Conservation (phyloP, 2,113 vertebrate species). For the Cranoglanis bouderius region DNA sequence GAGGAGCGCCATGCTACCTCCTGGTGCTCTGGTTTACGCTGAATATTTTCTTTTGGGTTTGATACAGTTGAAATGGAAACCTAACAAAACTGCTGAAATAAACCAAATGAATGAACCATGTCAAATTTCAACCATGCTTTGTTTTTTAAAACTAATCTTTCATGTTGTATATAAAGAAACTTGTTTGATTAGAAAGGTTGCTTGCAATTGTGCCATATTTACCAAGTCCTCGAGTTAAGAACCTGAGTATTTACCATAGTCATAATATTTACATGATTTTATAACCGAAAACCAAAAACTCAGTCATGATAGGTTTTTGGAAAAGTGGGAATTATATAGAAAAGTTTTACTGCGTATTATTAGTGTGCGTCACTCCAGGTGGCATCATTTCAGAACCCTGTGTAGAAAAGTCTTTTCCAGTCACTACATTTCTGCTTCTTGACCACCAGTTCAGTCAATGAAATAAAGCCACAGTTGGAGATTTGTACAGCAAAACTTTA, state of each 20-base stretch:
- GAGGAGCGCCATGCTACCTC: conserved; percentile 27
- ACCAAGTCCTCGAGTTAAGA: background rate
- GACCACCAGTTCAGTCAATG: background rate
- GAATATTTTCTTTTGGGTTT: conserved; percentile 43
- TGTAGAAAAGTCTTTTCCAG: conserved; percentile 13
- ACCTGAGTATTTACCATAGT: background rate
- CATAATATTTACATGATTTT: background rate
- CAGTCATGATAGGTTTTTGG: background rate
- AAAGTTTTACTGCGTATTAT: background rate
- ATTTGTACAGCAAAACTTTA: background rate
- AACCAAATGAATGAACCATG: conserved; percentile 56
- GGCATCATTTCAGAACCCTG: conserved; percentile 32
- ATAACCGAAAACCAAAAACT: background rate
- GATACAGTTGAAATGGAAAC: conserved; percentile 53
- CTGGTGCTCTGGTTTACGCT: conserved; percentile 54
- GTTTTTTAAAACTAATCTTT: conserved; percentile 32
- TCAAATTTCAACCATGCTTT: conserved; percentile 55
- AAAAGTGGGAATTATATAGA: background rate
- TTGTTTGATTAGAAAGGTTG: conserved; percentile 29
- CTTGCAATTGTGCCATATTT: conserved; percentile 38
- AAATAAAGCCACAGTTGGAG: conserved; percentile 6
- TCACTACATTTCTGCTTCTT: conserved; percentile 9
- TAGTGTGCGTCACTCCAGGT: conserved; percentile 52
- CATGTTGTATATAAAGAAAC: conserved; percentile 15
- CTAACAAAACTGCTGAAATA: conserved; percentile 58